Conservation (phyloP, 2,888 invertebrate genomes). For the Drosophila prolongata region DNA sequence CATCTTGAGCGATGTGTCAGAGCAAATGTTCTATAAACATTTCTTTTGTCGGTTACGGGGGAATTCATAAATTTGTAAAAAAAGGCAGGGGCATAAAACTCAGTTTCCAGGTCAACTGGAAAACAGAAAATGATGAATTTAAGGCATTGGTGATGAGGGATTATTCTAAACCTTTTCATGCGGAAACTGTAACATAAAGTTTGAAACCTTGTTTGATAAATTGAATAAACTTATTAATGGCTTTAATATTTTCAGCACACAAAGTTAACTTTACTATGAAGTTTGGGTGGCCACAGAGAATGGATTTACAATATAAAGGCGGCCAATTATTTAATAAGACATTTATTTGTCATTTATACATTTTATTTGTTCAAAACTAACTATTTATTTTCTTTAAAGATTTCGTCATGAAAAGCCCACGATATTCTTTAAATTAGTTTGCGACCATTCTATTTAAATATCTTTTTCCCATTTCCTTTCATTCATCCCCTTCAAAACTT, state of each 20-base stretch:
- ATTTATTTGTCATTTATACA: too few species aligned
- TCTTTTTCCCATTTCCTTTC: slow-evolving; percentile 5
- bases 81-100: not conserved
- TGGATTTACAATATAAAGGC: too few species aligned
- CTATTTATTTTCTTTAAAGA: not conserved
- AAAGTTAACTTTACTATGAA: too few species aligned
- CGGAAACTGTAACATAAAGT: not conserved
- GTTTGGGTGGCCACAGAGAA: too few species aligned
- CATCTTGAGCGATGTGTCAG: slow-evolving; percentile 39
- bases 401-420: not conserved
- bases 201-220: not conserved
- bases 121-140: slow-evolving; percentile 5
- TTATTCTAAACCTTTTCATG: slow-evolving; percentile 8
- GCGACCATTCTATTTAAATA: not conserved
- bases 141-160: slow-evolving; percentile 11
- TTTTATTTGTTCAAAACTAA: too few species aligned
- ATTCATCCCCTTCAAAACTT: slow-evolving; percentile 27
- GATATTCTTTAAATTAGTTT: slow-evolving; percentile 1
- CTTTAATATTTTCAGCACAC: not conserved
- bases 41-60: slow-evolving; percentile 9
- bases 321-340: too few species aligned
- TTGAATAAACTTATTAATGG: not conserved
- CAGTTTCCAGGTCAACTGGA: slow-evolving; percentile 32
- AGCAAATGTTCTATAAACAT: slow-evolving; percentile 40
- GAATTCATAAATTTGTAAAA: not conserved